Base-by-base conservation (phyloP, 2,888 invertebrate genomes). In the Eledona agricola region DNA sequence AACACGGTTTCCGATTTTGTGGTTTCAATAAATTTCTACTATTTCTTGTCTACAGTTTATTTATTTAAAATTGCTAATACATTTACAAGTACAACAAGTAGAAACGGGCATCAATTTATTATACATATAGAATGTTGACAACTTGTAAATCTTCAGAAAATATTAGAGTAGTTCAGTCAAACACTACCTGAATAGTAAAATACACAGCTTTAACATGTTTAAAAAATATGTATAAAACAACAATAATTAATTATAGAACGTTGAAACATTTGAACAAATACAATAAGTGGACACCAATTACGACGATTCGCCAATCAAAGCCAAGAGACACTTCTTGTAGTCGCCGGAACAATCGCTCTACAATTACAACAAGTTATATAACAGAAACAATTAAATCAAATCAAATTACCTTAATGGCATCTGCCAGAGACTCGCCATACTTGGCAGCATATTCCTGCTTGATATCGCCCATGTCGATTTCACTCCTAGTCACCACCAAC, bases 391-490 rank as follows among this genome's bases (percentile, higher is more conserved):
- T 4, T 4, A n/a, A n/a, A 46, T n/a, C 5, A 29, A 38, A 32
- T 43, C 74, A 76, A 91, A 91, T 74, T 76, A 91, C 92, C 79
- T 87, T 84, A 58, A 93, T 89, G 79, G 87, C 90, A 72, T 87
- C 86, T 72, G 87, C 89, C 59, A 94, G 78, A 4, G 87, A 79
- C 76, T 90, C 88, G 19, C 87, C 88, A 75, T 87, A 93, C 68
- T 85, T 80, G 23, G 81, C 80, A 65, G 85, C 82, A 77, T 89
- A 96, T 66, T 88, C 88, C 56, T 83, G 81, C 62, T 91, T 90
- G 67, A 95, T 91, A 66, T 93, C 91, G 0, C 82, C 87, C 81
- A 95, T 83, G 74, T 95, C 95, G 47, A 92, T 81, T 81, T 93
- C 90, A 68, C 84, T 84, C 63, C 93, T 84, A 1, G 92, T 90